Percentiles rank a stretch among this genome's conserved stretches.
Evolutionary conservation across 2,113 vertebrate species (phyloP).

Genomic region (Phasianus colchicus): DNA sequence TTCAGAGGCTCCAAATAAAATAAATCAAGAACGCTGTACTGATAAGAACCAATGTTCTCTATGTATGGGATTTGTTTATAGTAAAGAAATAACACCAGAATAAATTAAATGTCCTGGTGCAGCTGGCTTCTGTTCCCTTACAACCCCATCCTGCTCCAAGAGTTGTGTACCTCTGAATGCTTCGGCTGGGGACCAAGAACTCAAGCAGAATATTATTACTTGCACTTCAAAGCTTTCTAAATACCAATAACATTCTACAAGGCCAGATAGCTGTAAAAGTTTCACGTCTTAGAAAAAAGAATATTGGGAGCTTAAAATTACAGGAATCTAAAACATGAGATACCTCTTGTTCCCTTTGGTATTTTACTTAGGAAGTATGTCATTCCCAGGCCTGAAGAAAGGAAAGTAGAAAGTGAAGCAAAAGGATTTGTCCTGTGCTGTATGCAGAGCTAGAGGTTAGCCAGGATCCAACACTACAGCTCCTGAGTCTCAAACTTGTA

Average conservation of each 20-base stretch:
- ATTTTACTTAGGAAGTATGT: background rate
- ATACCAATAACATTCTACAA: background rate
- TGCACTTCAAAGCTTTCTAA: background rate
- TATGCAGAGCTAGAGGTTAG: background rate
- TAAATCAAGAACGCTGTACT: background rate
- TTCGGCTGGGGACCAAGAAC: background rate
- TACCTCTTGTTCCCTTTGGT: background rate
- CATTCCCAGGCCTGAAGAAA: background rate
- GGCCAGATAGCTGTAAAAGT: background rate
- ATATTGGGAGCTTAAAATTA: background rate
- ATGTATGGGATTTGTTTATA: background rate
- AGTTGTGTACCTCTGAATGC: fast-evolving
- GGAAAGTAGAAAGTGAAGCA: background rate
- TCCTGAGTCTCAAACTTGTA: background rate
- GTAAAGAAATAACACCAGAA: background rate
- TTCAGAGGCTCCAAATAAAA: background rate
- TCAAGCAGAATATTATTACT: background rate
- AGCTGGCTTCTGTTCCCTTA: background rate
- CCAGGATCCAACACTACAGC: background rate
- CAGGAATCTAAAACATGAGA: background rate
- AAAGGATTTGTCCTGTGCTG: background rate
- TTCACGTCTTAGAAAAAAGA: background rate
- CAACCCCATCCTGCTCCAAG: background rate
- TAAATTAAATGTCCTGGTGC: background rate
- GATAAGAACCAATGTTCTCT: background rate